Evolutionary conservation across 1,140 invertebrate genomes (phyloP), one percentile per base, ranked within the genome.

Genomic region (Odontomachus brunneus): DNA sequence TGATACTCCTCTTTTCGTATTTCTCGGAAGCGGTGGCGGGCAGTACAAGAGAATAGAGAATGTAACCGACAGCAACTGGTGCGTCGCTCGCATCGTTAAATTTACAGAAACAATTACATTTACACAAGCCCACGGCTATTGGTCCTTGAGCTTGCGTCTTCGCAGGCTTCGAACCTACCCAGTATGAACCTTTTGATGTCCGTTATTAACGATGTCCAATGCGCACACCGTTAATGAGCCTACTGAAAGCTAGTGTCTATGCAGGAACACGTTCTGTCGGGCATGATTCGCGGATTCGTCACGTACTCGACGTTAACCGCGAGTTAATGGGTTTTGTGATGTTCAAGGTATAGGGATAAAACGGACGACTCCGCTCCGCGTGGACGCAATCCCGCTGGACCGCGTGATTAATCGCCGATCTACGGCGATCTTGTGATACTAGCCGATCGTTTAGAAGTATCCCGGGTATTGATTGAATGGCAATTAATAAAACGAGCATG

Each of bases 281-380:
- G 0, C 15, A 22, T 60, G 29, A 62, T 84, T 84, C 65, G 67
- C 38, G 48, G 38, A 59, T 59, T 82, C n/a, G 72, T 82, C 69
- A 81, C 73, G 74, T 81, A 81, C 57, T 55, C 38, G 3, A 72
- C 22, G 48, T 66, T 78, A 85, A 85, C 49, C 26, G 51, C 19
- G 48, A 19, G 53, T 63, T 84, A 86, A 74, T 74, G 49, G 63
- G 9, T 73, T 67, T 55, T 53, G 22, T 49, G 66, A 62, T 82
- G 33, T 67, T 44, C 29, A 3, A 76, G 66, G 74, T 84, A n/a
- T n/a, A 48, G 38, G 44, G 24, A 12, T 51, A 9, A 72, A 84
- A 85, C 33, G 55, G 53, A 84, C 24, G 51, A n/a, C 38, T 49
- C 26, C 44, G 19, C n/a, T 44, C 38, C 38, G 38, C 9, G 9